These are phyloP conservation scores for Chrysopa pallens DNA, from an alignment of 1,140 invertebrate species.

Conservation along the genomic window DNA sequence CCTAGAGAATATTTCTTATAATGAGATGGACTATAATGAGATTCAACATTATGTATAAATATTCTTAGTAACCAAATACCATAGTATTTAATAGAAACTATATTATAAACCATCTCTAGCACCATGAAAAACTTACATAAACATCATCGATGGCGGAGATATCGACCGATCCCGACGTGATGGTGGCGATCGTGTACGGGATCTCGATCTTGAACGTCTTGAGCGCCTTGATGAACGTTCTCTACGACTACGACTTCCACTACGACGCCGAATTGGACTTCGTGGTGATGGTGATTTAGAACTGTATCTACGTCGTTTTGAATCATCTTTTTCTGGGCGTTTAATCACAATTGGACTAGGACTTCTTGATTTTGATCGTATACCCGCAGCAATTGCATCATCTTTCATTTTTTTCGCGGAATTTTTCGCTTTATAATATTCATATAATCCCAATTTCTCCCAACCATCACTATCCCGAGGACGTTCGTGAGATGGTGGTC, in stretches of 20 bases:
- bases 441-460: constrained; percentile 92
- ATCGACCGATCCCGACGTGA: neutral
- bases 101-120: no score
- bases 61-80: no score
- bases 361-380: constrained; percentile 49
- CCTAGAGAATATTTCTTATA: no score
- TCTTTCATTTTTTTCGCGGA: constrained; percentile 76
- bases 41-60: no score
- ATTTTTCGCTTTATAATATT: constrained; percentile 95
- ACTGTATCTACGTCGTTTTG: constrained; percentile 52
- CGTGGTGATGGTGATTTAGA: constrained; percentile 29
- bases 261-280: constrained; percentile 5
- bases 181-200: constrained; percentile 21
- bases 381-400: constrained; percentile 53
- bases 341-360: constrained; percentile 45
- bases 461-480: constrained; percentile 93
- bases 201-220: constrained; percentile 17
- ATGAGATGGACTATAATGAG: no score
- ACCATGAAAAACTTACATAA: constrained; percentile 5
- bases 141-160: neutral
- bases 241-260: constrained; percentile 13
- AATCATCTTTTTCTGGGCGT: constrained; percentile 46
- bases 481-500: constrained; percentile 78
- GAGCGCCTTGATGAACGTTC: constrained; percentile 12
- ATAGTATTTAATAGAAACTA: no score